Percentiles rank a stretch among this genome's conserved stretches.
phyloP scores from a whole-genome alignment of 2,888 invertebrate genomes.

The Ophonus ardosiacus region DNA sequence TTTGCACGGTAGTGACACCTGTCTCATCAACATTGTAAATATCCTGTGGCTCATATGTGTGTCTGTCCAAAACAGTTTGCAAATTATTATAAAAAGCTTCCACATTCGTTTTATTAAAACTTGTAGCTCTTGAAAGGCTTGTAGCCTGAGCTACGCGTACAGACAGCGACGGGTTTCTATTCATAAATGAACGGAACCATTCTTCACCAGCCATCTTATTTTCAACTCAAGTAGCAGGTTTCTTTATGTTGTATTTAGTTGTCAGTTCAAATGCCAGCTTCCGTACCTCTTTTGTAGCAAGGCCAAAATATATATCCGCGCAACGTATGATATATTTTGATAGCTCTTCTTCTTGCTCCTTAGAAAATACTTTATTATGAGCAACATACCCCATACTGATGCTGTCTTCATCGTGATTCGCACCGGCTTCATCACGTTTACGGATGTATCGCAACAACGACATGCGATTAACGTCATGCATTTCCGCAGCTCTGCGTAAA shows the following conservation, averaged over 20 bases:
- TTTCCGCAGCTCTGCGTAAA: conserved; percentile 57
- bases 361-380: conserved; percentile 63
- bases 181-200: conserved; percentile 64
- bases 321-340: conserved; percentile 66
- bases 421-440: not conserved
- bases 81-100: conserved; percentile 2
- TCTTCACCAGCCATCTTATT: conserved; percentile 68
- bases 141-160: not conserved
- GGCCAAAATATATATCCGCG: conserved; percentile 67
- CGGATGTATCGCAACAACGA: not conserved
- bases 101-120: conserved; percentile 6
- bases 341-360: conserved; percentile 63
- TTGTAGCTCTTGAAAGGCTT: conserved; percentile 13
- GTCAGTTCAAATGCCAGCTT: conserved; percentile 67
- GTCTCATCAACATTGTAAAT: conserved; percentile 11
- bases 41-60: not conserved
- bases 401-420: not conserved
- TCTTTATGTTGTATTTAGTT: conserved; percentile 65
- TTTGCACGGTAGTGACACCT: conserved; percentile 5
- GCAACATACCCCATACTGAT: conserved; percentile 64
- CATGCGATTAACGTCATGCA: conserved; percentile 39
- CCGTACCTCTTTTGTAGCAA: conserved; percentile 65
- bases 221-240: conserved; percentile 67
- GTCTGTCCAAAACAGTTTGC: not conserved
- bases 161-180: not conserved